Base-by-base conservation (phyloP, 2,113 vertebrate genomes). In the Trochalopteron elliotii region DNA sequence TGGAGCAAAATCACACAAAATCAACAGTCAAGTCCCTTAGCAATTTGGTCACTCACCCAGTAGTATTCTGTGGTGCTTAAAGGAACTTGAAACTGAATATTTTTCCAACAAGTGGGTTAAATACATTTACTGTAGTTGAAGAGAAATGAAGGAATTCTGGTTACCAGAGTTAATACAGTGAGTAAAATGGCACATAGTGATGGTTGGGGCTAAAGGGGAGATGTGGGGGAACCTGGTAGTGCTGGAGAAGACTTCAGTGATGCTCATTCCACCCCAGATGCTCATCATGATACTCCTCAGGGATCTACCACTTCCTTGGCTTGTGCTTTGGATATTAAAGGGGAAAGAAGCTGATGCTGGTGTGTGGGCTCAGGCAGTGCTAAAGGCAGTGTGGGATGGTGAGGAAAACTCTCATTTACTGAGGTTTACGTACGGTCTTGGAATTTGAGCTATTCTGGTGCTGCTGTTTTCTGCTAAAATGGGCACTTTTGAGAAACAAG, bases 1-100 rank as follows among this genome's bases (percentile, higher is more conserved):
- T 93, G 94, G 93, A 95, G 74, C 60, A 87, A 94, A 95, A 93
- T 92, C 90, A 92, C 72, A 95, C 60, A 89, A 89, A 95, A 96
- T 83, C 79, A 95, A 21, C 79, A 68, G 83, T 70, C 10, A 9
- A 45, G 44, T 53, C 60, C 61, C n/a, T 76, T 61, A 84, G 83
- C 61, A 72, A 12, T 70, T 72, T 93, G 80, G 53, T 90, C 88
- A 69, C 57, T 95, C 68, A 67, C 30, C 16, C 64, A 61, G 45
- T 90, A 92, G 53, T 75, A 14, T 40, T 92, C 80, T 78, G 47
- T 40, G 25, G 13, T 52, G 60, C 57, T 87, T 50, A 81, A 28
- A 39, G n/a, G 53, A 83, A 64, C 82, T 44, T 75, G 64, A 87
- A 83, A 92, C 8, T 4, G 49, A 75, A 12, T 57, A 45, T 84